A percentile compares a stretch with the other conserved stretches of the same genome.
Conservation (phyloP, 2,888 invertebrate species). For the Eurytoma adleriae region DNA sequence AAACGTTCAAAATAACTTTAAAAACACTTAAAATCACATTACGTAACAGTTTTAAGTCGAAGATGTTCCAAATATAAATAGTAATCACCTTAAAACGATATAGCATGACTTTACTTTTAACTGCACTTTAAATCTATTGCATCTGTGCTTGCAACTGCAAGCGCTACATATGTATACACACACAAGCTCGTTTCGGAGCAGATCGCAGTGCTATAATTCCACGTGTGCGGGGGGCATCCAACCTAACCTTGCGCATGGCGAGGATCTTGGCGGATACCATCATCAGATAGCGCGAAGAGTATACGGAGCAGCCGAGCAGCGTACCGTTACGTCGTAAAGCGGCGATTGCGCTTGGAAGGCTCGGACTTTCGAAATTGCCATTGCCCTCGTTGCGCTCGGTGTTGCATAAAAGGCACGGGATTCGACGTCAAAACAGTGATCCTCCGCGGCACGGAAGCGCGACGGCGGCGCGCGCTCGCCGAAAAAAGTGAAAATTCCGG, state of each 20-base stretch:
- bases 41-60: background rate
- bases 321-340: conserved; percentile 2
- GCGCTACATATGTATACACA: background rate
- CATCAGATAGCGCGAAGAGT: background rate
- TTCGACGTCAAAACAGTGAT: background rate
- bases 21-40: no score
- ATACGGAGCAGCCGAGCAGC: conserved; percentile 2
- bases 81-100: no score
- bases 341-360: background rate
- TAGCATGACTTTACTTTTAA: no score
- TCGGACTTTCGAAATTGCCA: conserved; percentile 12
- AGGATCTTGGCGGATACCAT: background rate
- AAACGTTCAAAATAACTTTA: no score
- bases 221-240: background rate
- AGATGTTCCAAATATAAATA: background rate
- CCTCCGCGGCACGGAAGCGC: background rate
- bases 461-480: background rate
- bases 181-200: background rate
- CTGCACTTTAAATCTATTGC: no score
- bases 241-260: background rate
- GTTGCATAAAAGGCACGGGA: background rate
- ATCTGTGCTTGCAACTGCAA: no score
- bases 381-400: background rate
- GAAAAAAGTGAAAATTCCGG: background rate
- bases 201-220: background rate